Conservation (phyloP, 1,140 invertebrate species). For the Diabrotica undecimpunctata region DNA sequence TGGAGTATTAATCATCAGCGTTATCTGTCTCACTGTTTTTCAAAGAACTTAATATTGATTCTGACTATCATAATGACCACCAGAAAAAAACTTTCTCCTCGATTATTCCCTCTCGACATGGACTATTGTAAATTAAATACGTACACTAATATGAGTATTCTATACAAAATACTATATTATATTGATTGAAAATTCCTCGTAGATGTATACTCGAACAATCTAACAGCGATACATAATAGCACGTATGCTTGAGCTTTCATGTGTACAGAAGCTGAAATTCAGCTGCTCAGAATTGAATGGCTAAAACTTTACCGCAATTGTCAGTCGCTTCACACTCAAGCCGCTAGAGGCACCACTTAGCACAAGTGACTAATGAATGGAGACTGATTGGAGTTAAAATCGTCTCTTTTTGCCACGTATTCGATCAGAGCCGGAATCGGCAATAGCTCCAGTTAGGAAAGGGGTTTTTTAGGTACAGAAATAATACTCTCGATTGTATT, state of each 20-base stretch:
- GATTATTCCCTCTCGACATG: too few relatives aligned
- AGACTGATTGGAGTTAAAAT: constrained; percentile 29
- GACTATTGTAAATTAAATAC: too few relatives aligned
- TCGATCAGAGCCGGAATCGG: not conserved
- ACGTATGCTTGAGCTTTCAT: constrained; percentile 9
- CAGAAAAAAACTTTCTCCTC: too few relatives aligned
- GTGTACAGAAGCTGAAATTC: constrained; percentile 23
- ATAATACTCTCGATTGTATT: too few relatives aligned
- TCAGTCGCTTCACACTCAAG: constrained; percentile 38
- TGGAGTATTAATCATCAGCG: too few relatives aligned
- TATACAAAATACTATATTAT: not conserved
- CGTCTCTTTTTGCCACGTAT: constrained; percentile 9
- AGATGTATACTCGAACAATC: constrained; percentile 6
- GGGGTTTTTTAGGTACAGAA: too few relatives aligned
- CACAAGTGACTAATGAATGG: constrained; percentile 38
- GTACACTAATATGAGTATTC: too few relatives aligned
- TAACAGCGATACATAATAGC: constrained; percentile 11
- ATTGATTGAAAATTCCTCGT: not conserved
- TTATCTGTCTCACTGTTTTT: too few relatives aligned
- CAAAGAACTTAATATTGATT: too few relatives aligned
- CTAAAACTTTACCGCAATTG: constrained; percentile 47
- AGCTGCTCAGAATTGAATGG: constrained; percentile 27
- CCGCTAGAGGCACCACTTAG: constrained; percentile 35
- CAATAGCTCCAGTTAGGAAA: too few relatives aligned
- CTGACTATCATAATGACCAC: too few relatives aligned